phyloP scores from a whole-genome alignment of 2,888 invertebrate species.

The Eristalis intricaria region DNA sequence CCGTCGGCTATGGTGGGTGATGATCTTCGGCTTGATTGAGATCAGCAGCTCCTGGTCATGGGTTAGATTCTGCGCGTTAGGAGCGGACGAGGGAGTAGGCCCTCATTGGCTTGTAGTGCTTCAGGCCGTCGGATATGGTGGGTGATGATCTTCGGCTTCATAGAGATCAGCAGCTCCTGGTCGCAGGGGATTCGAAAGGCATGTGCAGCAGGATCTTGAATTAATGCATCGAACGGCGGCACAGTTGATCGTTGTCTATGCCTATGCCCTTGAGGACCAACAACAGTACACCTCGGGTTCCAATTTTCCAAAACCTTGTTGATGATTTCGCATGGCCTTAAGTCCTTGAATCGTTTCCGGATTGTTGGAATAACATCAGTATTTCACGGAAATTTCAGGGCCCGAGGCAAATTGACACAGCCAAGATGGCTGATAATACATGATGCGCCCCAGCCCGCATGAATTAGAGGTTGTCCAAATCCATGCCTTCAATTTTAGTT shows the following conservation, averaged over 20 bases:
- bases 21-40: conserved; percentile 88
- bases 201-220: conserved; percentile 83
- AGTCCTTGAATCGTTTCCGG: no score
- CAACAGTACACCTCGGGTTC: conserved; percentile 85
- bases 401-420: no score
- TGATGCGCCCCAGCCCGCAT: no score
- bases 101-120: conserved; percentile 84
- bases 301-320: no score
- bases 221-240: conserved; percentile 88
- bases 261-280: conserved; percentile 84
- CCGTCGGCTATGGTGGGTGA: conserved; percentile 88
- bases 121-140: conserved; percentile 86
- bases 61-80: background rate
- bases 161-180: conserved; percentile 87
- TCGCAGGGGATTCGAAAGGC: conserved; percentile 86
- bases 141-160: conserved; percentile 90
- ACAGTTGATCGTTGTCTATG: conserved; percentile 86
- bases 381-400: no score
- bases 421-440: no score
- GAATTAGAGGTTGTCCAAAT: no score
- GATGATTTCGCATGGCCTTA: no score
- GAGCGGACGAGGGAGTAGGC: conserved; percentile 5
- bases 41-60: conserved; percentile 85
- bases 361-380: no score
- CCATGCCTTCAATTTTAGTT: no score